These are phyloP conservation scores for Idris sp. DNA, from an alignment of 1,140 invertebrate genomes.

Conservation along the genomic window DNA sequence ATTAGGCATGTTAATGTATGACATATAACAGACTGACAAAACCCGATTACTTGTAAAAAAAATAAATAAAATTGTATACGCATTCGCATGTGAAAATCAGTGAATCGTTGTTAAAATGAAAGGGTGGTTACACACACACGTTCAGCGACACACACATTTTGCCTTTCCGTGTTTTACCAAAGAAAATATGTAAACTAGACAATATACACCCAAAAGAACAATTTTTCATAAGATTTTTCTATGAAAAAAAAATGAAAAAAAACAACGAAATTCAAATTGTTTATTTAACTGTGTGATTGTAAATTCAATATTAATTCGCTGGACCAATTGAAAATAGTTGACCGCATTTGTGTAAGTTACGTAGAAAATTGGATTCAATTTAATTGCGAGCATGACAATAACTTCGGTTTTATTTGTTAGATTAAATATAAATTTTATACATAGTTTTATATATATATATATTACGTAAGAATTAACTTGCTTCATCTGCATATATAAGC, in stretches of 20 bases:
- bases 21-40: slow-evolving; percentile 66
- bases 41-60: no score
- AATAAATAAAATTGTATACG: slow-evolving; percentile 59
- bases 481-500: slow-evolving; percentile 52
- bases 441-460: slow-evolving; percentile 39
- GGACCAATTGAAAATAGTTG: slow-evolving; percentile 7
- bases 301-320: slow-evolving; percentile 3
- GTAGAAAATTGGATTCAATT: slow-evolving; percentile 37
- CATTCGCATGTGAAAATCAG: slow-evolving; percentile 30
- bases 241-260: no score
- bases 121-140: slow-evolving; percentile 13
- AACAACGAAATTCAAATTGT: no score
- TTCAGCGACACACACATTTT: slow-evolving; percentile 12
- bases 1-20: slow-evolving; percentile 20
- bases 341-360: neutral
- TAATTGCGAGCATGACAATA: slow-evolving; percentile 59
- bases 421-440: slow-evolving; percentile 52
- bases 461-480: slow-evolving; percentile 43
- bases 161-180: slow-evolving; percentile 33
- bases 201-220: neutral
- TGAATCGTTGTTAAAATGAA: slow-evolving; percentile 12
- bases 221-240: neutral
- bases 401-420: slow-evolving; percentile 35
- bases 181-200: slow-evolving; percentile 24
- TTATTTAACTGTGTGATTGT: slow-evolving; percentile 1